Base-by-base conservation (phyloP, 92 coral and sea anemone genomes). In the Zoanthus sansibaricus region DNA sequence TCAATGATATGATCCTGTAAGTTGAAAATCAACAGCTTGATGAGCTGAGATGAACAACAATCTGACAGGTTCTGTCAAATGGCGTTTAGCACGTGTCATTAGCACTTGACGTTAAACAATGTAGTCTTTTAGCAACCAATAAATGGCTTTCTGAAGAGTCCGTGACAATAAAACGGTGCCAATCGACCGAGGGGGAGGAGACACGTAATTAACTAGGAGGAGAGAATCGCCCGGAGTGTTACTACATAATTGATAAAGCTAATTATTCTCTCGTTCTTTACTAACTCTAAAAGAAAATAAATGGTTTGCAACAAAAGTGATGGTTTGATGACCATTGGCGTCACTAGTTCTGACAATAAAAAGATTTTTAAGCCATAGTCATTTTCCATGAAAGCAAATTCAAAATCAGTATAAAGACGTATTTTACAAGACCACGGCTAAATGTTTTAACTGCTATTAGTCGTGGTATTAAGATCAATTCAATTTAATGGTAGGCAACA, bases 131-230 rank as follows among this genome's bases (percentile, higher is more conserved):
- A 74, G 77, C 64, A 78, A 88, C 95, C 93, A 91, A 87, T 91
- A 87, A 75, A 76, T 51, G 58, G 64, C 93, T 76, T 74, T 87
- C 64, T 71, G 48, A 74, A 83, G 83, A 72, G 76, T 86, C 30
- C 77, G 86, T 91, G 91, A 91, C 93, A 91, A 87, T 71, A 48
- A 67, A 66, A 56, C 17, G 42, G 68, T 55, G 79, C 30, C 87
- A 77, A 89, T 64, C 82, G 91, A 83, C 78, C 75, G 70, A 87
- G 82, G 90, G 95, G 99, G 99, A 94, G 99, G 95, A 96, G 93
- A 89, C 56, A 87, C 59, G 67, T 86, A 95, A 97, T 95, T 95
- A 92, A 78, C 79, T 61, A 88, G 98, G 99, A 89, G 96, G 99
- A 93, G 95, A 89, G 78, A 88, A 83, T 92, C 95, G 94, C 98